phyloP scores from a whole-genome alignment of 2,888 invertebrate genomes.

The Chesias legatella region DNA sequence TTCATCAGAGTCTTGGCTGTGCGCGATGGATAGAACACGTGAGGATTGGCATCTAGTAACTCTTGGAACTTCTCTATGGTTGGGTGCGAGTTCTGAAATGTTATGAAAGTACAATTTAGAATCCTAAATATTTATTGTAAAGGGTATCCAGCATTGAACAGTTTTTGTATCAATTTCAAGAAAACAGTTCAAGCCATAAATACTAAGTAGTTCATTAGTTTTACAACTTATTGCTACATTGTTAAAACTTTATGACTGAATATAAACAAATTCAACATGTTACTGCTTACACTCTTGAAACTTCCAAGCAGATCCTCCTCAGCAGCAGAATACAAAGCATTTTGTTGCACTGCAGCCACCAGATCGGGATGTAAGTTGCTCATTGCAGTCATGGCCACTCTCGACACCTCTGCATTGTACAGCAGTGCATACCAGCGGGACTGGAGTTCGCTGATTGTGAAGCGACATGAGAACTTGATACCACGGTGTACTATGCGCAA shows the following conservation, averaged over 20 bases:
- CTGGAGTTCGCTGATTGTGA: constrained; percentile 95
- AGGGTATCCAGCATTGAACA: no score
- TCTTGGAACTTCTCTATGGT: constrained; percentile 91
- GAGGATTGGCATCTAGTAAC: constrained; percentile 89
- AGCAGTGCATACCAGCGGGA: constrained; percentile 97
- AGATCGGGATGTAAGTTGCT: constrained; percentile 95
- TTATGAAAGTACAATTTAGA: neutral
- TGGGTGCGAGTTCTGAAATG: constrained; percentile 84
- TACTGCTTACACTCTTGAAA: constrained; percentile 82
- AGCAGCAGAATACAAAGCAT: constrained; percentile 92
- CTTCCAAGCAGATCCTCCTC: constrained; percentile 93
- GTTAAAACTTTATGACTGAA: no score
- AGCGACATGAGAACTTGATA: constrained; percentile 97
- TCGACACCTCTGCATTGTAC: constrained; percentile 96
- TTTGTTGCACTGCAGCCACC: constrained; percentile 91
- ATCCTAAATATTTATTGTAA: no score
- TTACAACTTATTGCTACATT: no score
- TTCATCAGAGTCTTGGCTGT: constrained; percentile 57
- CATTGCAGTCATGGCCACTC: constrained; percentile 95
- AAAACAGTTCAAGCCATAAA: no score
- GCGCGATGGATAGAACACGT: constrained; percentile 92
- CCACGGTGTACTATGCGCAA: constrained; percentile 91
- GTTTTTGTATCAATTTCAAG: no score
- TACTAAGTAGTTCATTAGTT: no score
- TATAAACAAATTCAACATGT: no score